These are phyloP conservation scores for Scaeva pyrastri DNA, from an alignment of 2,888 invertebrate genomes.

Conservation along the genomic window DNA sequence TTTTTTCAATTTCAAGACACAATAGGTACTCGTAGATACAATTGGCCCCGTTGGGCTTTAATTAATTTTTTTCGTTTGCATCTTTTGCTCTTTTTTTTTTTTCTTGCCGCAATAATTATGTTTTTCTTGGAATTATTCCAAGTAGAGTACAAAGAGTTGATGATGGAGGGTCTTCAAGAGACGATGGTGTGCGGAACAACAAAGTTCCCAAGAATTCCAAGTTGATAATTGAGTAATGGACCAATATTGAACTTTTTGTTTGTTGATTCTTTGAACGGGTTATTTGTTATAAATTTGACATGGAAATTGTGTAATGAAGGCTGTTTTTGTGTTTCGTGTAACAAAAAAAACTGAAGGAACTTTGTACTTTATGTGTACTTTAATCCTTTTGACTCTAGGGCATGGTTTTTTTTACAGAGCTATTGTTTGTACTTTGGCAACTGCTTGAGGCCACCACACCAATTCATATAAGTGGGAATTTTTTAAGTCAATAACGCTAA, in stretches of 20 bases:
- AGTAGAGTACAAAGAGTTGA: background rate
- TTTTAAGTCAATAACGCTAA: too few relatives aligned
- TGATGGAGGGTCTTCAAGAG: background rate
- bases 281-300: conserved; percentile 34
- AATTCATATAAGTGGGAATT: too few relatives aligned
- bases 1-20: background rate
- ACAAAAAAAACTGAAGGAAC: too few relatives aligned
- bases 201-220: conserved; percentile 5
- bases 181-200: background rate
- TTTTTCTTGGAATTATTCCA: conserved; percentile 59
- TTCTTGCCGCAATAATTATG: conserved; percentile 55
- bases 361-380: too few relatives aligned
- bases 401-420: too few relatives aligned
- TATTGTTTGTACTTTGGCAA: too few relatives aligned
- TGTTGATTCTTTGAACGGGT: conserved; percentile 43
- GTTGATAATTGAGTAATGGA: background rate
- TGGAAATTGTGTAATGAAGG: conserved; percentile 21
- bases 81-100: background rate
- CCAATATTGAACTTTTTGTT: conserved; percentile 6
- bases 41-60: conserved; percentile 51
- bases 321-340: too few relatives aligned
- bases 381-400: too few relatives aligned
- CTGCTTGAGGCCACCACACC: too few relatives aligned
- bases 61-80: conserved; percentile 49
- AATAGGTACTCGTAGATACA: conserved; percentile 35